phyloP scores from a whole-genome alignment of 2,113 vertebrate genomes.

The Semicossyphus pulcher region DNA sequence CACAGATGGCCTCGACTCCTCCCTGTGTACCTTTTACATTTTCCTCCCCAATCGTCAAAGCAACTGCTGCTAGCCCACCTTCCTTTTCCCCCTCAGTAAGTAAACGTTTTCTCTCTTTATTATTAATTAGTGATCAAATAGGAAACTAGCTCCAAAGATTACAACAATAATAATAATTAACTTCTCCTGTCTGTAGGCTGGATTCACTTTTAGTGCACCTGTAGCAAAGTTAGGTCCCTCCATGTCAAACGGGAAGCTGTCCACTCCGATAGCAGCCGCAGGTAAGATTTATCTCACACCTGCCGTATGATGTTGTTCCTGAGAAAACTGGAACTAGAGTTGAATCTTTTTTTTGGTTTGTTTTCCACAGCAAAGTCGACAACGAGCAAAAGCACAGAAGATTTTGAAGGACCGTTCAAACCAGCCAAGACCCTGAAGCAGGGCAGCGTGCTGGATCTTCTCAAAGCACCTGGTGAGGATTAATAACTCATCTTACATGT shows the following conservation, averaged over 20 bases:
- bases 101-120: slow-evolving; percentile 38
- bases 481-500: not conserved
- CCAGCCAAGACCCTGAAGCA: slow-evolving; percentile 91
- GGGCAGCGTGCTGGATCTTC: slow-evolving; percentile 95
- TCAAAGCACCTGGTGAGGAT: slow-evolving; percentile 90
- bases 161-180: not conserved
- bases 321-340: not conserved
- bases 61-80: slow-evolving; percentile 89
- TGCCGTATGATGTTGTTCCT: not conserved
- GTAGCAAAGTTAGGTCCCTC: slow-evolving; percentile 87
- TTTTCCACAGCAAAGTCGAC: slow-evolving; percentile 66
- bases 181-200: slow-evolving; percentile 78
- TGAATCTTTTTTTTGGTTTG: slow-evolving; percentile 19
- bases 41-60: slow-evolving; percentile 97
- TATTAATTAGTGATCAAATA: not conserved
- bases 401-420: slow-evolving; percentile 87
- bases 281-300: slow-evolving; percentile 74
- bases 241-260: slow-evolving; percentile 81
- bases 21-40: slow-evolving; percentile 90
- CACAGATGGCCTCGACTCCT: slow-evolving; percentile 60
- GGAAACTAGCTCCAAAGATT: not conserved
- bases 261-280: slow-evolving; percentile 71
- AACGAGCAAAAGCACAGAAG: slow-evolving; percentile 82
- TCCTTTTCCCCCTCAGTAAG: slow-evolving; percentile 91
- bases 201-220: slow-evolving; percentile 96